Evolutionary conservation across 2,888 invertebrate species (phyloP).

Genomic region (Lypha dubia): DNA sequence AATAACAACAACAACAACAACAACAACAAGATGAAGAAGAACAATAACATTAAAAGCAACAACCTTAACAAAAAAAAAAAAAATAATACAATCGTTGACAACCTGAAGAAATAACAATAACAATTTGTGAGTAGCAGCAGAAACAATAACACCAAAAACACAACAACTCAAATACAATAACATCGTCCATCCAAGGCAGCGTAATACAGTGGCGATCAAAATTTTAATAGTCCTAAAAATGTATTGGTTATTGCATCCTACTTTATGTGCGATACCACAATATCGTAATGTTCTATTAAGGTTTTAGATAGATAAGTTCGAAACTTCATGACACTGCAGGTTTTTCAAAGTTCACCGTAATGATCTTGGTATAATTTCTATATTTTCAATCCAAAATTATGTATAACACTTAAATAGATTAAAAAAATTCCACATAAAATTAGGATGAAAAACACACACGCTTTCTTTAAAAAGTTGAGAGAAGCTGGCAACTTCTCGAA

Average conservation of each 20-base stretch:
- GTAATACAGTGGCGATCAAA: slow-evolving; percentile 16
- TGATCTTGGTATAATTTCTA: too few relatives aligned
- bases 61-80: slow-evolving; percentile 43
- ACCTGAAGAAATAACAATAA: slow-evolving; percentile 60
- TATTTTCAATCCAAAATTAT: too few relatives aligned
- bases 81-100: slow-evolving; percentile 57
- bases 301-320: too few relatives aligned
- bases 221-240: background rate
- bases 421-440: too few relatives aligned
- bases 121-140: slow-evolving; percentile 37
- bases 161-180: slow-evolving; percentile 39
- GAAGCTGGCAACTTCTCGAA: too few relatives aligned
- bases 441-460: too few relatives aligned
- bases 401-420: too few relatives aligned
- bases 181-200: slow-evolving; percentile 13
- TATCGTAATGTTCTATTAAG: too few relatives aligned
- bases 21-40: slow-evolving; percentile 49
- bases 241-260: background rate
- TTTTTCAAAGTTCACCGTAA: too few relatives aligned
- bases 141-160: slow-evolving; percentile 27
- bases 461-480: too few relatives aligned
- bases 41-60: slow-evolving; percentile 37
- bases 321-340: too few relatives aligned
- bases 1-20: slow-evolving; percentile 55
- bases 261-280: too few relatives aligned